Conservation (phyloP, 2,113 vertebrate species). For the Mastomys natalensis region DNA sequence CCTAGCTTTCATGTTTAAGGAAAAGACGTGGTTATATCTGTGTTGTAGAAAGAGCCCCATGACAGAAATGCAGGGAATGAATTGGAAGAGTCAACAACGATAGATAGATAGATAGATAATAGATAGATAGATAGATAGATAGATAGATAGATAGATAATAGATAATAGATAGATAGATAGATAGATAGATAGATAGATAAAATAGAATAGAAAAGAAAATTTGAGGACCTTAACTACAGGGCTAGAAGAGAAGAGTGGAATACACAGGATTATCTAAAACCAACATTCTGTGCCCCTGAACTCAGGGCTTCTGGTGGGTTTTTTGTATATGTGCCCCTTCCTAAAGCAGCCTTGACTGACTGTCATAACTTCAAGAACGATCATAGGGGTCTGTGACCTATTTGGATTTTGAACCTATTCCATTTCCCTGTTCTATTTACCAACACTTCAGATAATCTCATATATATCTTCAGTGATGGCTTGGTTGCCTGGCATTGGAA, state of each 20-base stretch:
- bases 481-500: neutral
- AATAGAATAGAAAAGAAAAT: neutral
- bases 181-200: neutral
- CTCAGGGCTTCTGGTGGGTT: neutral
- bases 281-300: neutral
- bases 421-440: neutral
- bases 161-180: neutral
- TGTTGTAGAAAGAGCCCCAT: neutral
- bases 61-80: neutral
- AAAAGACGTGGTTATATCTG: neutral
- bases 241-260: neutral
- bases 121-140: neutral
- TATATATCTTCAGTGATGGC: rapidly evolving
- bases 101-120: neutral
- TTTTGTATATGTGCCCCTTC: neutral
- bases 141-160: neutral
- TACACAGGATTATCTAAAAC: neutral
- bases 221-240: neutral
- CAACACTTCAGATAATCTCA: neutral
- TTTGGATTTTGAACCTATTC: constrained; percentile 27
- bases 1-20: neutral
- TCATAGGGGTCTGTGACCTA: neutral
- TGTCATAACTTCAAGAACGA: neutral
- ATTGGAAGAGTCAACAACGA: neutral
- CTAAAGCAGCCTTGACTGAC: neutral